Conservation (phyloP, 2,888 invertebrate species). For the Hypena proboscidalis region DNA sequence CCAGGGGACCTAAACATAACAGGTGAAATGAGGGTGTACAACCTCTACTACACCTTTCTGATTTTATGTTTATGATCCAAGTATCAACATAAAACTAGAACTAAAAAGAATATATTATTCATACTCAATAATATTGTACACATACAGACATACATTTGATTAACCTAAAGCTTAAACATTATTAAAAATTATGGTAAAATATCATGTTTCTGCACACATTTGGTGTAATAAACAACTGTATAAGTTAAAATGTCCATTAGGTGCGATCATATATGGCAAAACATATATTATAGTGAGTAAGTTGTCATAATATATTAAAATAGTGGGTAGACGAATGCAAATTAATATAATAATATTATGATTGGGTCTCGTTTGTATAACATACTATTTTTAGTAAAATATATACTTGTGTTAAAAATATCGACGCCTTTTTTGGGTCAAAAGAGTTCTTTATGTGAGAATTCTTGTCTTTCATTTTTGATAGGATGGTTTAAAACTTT, state of each 20-base stretch:
- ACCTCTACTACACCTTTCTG: too few species aligned
- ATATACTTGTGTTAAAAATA: too few species aligned
- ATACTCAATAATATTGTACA: slow-evolving; percentile 19
- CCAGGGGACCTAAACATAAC: too few species aligned
- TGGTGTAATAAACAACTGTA: not conserved
- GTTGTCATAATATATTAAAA: slow-evolving; percentile 3
- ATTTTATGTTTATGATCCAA: too few species aligned
- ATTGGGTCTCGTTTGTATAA: too few species aligned
- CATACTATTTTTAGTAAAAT: too few species aligned
- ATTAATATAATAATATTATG: not conserved
- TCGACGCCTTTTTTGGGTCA: too few species aligned
- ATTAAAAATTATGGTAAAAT: slow-evolving; percentile 38
- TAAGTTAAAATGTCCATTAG: slow-evolving; percentile 1
- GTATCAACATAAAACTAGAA: not conserved
- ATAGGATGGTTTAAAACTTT: too few species aligned
- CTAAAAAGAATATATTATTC: slow-evolving; percentile 1
- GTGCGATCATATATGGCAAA: not conserved
- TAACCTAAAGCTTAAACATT: slow-evolving; percentile 34
- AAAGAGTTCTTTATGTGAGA: too few species aligned
- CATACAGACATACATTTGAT: slow-evolving; percentile 20
- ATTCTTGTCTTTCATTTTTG: too few species aligned
- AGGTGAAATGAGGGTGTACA: too few species aligned
- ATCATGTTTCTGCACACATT: slow-evolving; percentile 21
- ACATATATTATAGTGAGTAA: not conserved
- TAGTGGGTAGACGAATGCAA: too few species aligned